A percentile compares a stretch with the other conserved stretches of the same genome.
Conservation (phyloP, 2,888 invertebrate species). For the Chaitophorus viminalis region DNA sequence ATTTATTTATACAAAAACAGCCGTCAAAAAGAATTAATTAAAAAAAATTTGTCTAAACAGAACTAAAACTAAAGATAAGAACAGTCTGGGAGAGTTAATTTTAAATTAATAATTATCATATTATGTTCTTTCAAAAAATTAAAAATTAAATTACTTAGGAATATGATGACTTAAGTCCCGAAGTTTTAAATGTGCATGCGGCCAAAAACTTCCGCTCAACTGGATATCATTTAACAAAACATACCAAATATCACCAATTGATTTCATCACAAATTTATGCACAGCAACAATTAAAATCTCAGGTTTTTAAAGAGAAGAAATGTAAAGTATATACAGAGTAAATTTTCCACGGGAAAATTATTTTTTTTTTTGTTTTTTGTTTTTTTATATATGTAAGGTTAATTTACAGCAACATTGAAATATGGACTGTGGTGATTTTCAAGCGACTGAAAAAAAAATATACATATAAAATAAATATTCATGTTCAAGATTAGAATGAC, state of each 20-base stretch:
- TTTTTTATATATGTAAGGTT: background rate
- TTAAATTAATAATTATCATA: slow-evolving; percentile 58
- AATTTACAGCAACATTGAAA: slow-evolving; percentile 43
- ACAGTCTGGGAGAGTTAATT: slow-evolving; percentile 59
- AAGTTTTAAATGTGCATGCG: slow-evolving; percentile 50
- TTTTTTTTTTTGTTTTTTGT: slow-evolving; percentile 22
- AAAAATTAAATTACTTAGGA: slow-evolving; percentile 61
- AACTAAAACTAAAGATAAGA: slow-evolving; percentile 60
- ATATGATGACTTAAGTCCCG: slow-evolving; percentile 54
- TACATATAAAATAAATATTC: background rate
- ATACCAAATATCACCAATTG: slow-evolving; percentile 37
- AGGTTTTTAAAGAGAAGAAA: slow-evolving; percentile 52
- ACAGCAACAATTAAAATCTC: slow-evolving; percentile 49
- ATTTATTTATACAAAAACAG: slow-evolving; percentile 44
- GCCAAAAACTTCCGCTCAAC: slow-evolving; percentile 26
- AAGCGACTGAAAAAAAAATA: slow-evolving; percentile 58
- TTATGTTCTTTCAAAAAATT: slow-evolving; percentile 58
- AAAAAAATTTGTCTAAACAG: slow-evolving; percentile 52
- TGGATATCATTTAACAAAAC: slow-evolving; percentile 24
- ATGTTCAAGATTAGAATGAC: background rate
- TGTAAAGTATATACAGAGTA: slow-evolving; percentile 55
- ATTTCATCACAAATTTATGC: slow-evolving; percentile 54
- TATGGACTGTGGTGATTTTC: slow-evolving; percentile 17
- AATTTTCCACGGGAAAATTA: slow-evolving; percentile 56
- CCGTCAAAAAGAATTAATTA: slow-evolving; percentile 48